Conservation (phyloP, 2,888 invertebrate genomes). For the Scotopteryx bipunctaria region DNA sequence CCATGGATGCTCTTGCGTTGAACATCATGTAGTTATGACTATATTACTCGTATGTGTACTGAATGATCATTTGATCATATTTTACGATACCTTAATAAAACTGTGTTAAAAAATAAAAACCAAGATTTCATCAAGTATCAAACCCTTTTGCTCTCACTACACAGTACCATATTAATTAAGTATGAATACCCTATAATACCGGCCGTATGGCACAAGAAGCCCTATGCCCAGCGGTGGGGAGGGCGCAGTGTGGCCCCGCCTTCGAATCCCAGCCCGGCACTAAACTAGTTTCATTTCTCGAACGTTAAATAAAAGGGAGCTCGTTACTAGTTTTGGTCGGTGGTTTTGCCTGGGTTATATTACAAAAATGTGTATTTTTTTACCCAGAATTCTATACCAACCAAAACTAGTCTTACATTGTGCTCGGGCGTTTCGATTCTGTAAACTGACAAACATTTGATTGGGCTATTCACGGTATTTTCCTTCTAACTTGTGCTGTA, state of each 20-base stretch:
- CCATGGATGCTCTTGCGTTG: no score
- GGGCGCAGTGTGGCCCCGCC: conserved; percentile 59
- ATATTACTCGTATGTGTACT: no score
- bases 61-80: no score
- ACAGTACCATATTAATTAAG: conserved; percentile 73
- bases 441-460: not conserved
- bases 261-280: conserved; percentile 45
- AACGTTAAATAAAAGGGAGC: conserved; percentile 72
- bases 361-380: not conserved
- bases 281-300: conserved; percentile 65
- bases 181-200: conserved; percentile 79
- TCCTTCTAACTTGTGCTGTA: no score
- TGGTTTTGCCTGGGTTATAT: not conserved
- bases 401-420: no score
- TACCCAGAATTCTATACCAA: no score
- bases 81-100: no score
- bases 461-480: no score
- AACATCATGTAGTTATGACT: no score
- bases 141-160: conserved; percentile 45
- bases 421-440: no score
- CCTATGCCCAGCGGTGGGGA: conserved; percentile 56
- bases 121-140: conserved; percentile 55
- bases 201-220: conserved; percentile 70
- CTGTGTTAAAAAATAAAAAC: no score
- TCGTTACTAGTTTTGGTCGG: conserved; percentile 56